Evolutionary conservation across 2,797 vertebrate species (phyloP).

Genomic region (Bradypodion ventrale): DNA sequence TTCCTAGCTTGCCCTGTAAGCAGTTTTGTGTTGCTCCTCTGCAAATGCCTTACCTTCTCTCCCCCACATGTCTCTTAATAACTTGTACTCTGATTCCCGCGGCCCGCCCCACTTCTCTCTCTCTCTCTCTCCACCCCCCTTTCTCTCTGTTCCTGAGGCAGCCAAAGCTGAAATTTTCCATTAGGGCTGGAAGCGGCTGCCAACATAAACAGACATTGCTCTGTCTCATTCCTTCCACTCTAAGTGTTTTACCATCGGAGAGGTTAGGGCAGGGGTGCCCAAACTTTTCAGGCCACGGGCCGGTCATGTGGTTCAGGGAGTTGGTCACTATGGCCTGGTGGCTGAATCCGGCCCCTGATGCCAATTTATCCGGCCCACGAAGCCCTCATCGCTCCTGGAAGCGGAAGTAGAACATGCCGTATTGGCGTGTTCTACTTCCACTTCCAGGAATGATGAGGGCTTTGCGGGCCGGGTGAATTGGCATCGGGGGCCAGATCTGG

Average conservation of each 20-base stretch:
- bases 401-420: no score
- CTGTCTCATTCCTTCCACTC: slow-evolving; percentile 49
- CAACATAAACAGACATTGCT: slow-evolving; percentile 65
- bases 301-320: no score
- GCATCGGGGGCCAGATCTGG: no score
- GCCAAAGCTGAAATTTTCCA: slow-evolving; percentile 71
- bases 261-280: no score
- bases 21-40: slow-evolving; percentile 48
- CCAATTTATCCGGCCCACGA: no score
- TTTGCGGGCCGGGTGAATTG: no score
- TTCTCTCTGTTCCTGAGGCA: slow-evolving; percentile 51
- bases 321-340: no score
- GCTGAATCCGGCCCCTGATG: no score
- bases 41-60: slow-evolving; percentile 57
- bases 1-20: slow-evolving; percentile 46
- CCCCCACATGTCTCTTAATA: slow-evolving; percentile 45
- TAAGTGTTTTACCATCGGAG: slow-evolving; percentile 6
- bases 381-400: no score
- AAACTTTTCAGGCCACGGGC: no score
- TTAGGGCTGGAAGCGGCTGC: slow-evolving; percentile 64
- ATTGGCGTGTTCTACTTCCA: no score
- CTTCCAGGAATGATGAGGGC: no score
- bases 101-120: neutral
- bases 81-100: slow-evolving; percentile 36
- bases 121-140: slow-evolving; percentile 34